A percentile compares a stretch with the other conserved stretches of the same genome.
These are phyloP conservation scores for Leptarthrus brevirostris DNA, from an alignment of 2,888 invertebrate species.

Conservation along the genomic window DNA sequence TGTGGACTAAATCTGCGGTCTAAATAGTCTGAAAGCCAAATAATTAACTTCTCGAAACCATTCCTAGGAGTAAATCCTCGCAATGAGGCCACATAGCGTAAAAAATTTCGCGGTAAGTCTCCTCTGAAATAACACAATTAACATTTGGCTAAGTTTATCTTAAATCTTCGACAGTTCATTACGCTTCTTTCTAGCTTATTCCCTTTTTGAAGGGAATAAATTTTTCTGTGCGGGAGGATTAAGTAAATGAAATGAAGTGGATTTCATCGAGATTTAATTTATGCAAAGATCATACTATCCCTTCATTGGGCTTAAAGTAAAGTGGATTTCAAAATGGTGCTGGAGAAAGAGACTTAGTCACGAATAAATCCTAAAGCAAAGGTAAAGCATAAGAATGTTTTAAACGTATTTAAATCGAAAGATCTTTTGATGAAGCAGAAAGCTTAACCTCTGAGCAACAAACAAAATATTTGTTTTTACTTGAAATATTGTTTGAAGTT, in stretches of 20 bases:
- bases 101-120: slow-evolving; percentile 27
- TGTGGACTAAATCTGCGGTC: slow-evolving; percentile 9
- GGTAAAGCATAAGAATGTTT: too few species aligned
- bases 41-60: slow-evolving; percentile 28
- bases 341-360: too few species aligned
- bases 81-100: slow-evolving; percentile 25
- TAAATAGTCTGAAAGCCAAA: slow-evolving; percentile 37
- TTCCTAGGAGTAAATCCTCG: slow-evolving; percentile 10
- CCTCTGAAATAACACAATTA: slow-evolving; percentile 45
- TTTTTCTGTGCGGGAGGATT: slow-evolving; percentile 31
- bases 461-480: too few species aligned
- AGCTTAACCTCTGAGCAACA: too few species aligned
- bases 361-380: too few species aligned
- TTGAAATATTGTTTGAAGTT: too few species aligned
- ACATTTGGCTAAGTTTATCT: slow-evolving; percentile 48
- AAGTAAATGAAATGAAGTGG: slow-evolving; percentile 49
- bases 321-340: too few species aligned
- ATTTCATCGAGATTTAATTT: slow-evolving; percentile 47
- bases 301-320: background rate
- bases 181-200: slow-evolving; percentile 39
- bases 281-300: slow-evolving; percentile 44
- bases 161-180: slow-evolving; percentile 48
- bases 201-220: slow-evolving; percentile 5
- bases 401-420: too few species aligned
- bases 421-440: too few species aligned